phyloP scores from a whole-genome alignment of 2,888 invertebrate genomes.

The Polylopha cassiicola region DNA sequence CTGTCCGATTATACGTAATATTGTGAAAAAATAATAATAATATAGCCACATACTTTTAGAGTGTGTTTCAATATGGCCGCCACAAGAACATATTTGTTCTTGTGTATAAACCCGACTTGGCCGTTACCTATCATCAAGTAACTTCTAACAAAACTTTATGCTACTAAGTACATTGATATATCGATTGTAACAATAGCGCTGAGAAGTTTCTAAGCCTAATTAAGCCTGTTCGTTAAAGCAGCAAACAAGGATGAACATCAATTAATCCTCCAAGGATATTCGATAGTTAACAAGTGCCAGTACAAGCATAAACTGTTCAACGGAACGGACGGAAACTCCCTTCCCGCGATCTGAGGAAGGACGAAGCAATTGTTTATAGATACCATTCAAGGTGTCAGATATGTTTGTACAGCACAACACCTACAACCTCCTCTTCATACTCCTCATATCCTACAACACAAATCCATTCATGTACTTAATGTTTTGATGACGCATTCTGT shows the following conservation, averaged over 20 bases:
- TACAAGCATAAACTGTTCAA: conserved; percentile 21
- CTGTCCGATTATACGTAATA: no score
- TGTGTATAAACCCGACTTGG: no score
- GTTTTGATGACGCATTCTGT: conserved; percentile 39
- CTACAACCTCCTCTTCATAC: conserved; percentile 20
- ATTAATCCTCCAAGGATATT: conserved; percentile 22
- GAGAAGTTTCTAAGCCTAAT: not conserved
- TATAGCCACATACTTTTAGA: no score
- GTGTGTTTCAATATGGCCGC: no score
- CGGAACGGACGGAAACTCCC: conserved; percentile 40
- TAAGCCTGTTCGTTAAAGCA: conserved; percentile 7
- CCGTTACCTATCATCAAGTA: no score
- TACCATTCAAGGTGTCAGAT: conserved; percentile 36
- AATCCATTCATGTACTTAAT: conserved; percentile 43
- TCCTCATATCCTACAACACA: conserved; percentile 24
- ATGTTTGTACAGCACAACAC: conserved; percentile 42
- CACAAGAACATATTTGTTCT: no score
- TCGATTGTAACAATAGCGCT: no score
- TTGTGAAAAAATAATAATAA: no score
- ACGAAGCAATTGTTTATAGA: conserved; percentile 31
- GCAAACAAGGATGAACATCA: conserved; percentile 19
- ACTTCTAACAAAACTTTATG: no score
- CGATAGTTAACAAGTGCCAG: conserved; percentile 17
- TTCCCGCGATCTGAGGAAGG: conserved; percentile 35
- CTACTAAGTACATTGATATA: no score